Conservation (phyloP, 2,888 invertebrate genomes). For the Malachius bipustulatus region DNA sequence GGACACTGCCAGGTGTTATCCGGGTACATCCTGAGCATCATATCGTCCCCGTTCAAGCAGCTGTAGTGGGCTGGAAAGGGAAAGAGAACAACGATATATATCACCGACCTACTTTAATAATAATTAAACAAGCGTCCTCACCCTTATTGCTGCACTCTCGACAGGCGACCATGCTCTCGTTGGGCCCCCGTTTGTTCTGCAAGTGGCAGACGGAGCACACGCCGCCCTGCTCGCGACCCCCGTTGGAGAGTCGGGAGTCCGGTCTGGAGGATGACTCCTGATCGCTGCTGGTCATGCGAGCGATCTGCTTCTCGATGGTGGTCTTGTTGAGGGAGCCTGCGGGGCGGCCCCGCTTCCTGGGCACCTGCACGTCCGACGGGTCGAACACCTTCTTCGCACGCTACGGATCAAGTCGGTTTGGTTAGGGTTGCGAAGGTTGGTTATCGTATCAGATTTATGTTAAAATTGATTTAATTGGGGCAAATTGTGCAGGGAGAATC, state of each 20-base stretch:
- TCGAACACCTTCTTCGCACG: conserved; percentile 78
- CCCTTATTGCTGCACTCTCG: conserved; percentile 62
- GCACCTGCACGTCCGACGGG: conserved; percentile 71
- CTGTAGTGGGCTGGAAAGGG: conserved; percentile 48
- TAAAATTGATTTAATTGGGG: conserved; percentile 7
- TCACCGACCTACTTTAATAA: conserved; percentile 4
- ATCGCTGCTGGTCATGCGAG: conserved; percentile 22
- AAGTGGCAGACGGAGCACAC: conserved; percentile 51
- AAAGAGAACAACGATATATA: neutral
- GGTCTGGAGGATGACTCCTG: conserved; percentile 25
- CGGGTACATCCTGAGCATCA: conserved; percentile 49
- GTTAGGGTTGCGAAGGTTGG: too few species aligned
- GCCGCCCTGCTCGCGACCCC: conserved; percentile 40
- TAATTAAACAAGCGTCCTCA: conserved; percentile 23
- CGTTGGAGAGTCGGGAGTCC: conserved; percentile 30
- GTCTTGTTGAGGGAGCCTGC: conserved; percentile 50
- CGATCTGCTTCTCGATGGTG: conserved; percentile 42
- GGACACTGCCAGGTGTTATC: conserved; percentile 79
- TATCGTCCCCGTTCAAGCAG: conserved; percentile 56
- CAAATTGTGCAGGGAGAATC: neutral
- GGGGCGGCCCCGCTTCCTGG: conserved; percentile 58
- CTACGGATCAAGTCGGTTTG: too few species aligned
- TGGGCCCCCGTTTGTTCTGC: conserved; percentile 45
- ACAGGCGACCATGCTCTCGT: conserved; percentile 54
- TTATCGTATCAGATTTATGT: conserved; percentile 2